Evolutionary conservation across 2,113 vertebrate species (phyloP), one percentile per base, ranked within the genome.

Genomic region (Tragulus kanchil): DNA sequence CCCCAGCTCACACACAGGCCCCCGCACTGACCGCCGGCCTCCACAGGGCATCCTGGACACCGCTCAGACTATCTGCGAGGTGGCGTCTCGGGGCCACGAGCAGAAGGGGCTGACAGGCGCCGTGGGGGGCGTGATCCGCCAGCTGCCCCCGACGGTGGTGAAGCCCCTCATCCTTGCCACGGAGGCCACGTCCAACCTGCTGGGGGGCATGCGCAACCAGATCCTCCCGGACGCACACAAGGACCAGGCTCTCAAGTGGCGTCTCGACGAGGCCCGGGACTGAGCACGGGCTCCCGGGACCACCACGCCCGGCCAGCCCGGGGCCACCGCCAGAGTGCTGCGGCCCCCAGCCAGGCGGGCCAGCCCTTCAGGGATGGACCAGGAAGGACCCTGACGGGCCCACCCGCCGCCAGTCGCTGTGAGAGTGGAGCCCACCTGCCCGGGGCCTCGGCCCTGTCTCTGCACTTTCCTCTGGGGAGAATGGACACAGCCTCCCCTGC

Each of bases 91-190:
- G 0, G 99, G 99, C 45, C 99, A 99, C 1, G 99, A 99, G 94
- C 99, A 99, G 98, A 99, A 99, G 96, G 99, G 99, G 87, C 98
- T 99, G 96, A 99, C 99, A 0, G 99, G 99, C 0, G 99, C 99
- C 0, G 99, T 99, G 59, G 99, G 99, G 0, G 99, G 99, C 0
- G 99, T 99, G 97, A 98, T 99, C 97, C 99, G 99, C n/a, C 99
- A 99, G 98, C 99, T 99, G 96, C 99, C 99, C 0, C 99, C 99
- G 21, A 99, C 99, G 0, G 99, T 99, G 84, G 99, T 99, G 91
- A 99, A 99, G 97, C 99, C 99, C 0, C 98, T 99, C 81, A 99
- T 99, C 26, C 99, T 99, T 87, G 99, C 99, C 73, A 99, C 99
- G 0, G 99, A 99, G 96, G 99, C 99, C 90, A 99, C 99, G 0